A percentile compares a stretch with the other conserved stretches of the same genome.
phyloP scores from a whole-genome alignment of 2,797 vertebrate species.

The Malurus splendens region DNA sequence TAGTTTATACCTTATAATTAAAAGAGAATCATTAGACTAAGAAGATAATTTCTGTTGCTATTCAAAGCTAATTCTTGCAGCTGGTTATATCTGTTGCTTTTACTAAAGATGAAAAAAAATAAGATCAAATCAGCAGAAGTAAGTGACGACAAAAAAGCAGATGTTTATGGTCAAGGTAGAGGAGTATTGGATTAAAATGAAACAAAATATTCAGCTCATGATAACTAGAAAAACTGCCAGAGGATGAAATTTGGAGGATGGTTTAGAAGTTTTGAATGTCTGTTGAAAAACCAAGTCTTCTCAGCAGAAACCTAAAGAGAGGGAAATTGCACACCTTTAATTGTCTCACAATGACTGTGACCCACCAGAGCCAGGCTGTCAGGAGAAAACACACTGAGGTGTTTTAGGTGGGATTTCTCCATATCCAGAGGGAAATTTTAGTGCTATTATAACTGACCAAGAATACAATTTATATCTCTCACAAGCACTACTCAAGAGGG shows the following conservation, averaged over 20 bases:
- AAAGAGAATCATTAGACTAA: neutral
- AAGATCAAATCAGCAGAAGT: neutral
- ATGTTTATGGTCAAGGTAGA: neutral
- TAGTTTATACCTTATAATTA: neutral
- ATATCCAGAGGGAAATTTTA: neutral
- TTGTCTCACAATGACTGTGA: neutral
- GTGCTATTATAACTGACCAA: neutral
- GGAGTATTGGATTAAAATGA: neutral
- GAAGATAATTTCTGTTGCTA: neutral
- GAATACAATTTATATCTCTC: neutral
- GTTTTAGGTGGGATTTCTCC: neutral
- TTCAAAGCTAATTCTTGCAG: neutral
- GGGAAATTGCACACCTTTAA: neutral
- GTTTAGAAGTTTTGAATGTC: neutral
- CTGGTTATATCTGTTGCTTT: neutral
- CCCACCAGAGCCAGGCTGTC: neutral
- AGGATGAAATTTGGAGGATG: neutral
- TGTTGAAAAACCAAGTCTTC: neutral
- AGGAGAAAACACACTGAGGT: neutral
- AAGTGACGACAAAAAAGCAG: neutral
- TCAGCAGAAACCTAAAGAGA: neutral
- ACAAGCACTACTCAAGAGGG: neutral
- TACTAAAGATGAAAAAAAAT: neutral
- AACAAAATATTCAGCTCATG: neutral
- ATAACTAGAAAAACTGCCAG: neutral